phyloP scores from a whole-genome alignment of 2,797 vertebrate species.

The Thamnophis elegans region DNA sequence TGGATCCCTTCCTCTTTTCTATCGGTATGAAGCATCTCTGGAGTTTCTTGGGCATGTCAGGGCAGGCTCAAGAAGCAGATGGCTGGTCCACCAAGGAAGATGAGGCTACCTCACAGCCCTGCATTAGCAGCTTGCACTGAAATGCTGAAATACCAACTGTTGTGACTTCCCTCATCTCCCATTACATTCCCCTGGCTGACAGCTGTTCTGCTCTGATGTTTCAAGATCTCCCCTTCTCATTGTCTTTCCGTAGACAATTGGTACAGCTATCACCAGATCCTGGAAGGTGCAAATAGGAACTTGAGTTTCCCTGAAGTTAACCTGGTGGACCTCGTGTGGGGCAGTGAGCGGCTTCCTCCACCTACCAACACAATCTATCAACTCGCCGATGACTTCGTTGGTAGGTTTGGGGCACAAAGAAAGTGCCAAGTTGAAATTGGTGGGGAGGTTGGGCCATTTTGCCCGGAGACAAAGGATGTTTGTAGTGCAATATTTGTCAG shows the following conservation, averaged over 20 bases:
- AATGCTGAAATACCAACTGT: background rate
- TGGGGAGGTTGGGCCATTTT: background rate
- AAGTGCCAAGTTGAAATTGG: no score
- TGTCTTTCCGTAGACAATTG: conserved; percentile 73
- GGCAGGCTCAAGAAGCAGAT: background rate
- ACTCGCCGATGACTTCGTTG: conserved; percentile 78
- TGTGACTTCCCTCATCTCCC: background rate
- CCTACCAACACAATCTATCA: conserved; percentile 69
- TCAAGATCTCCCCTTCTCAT: background rate
- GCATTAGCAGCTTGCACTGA: background rate
- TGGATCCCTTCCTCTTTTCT: conserved; percentile 93
- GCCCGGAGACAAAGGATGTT: no score
- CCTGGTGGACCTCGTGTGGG: conserved; percentile 87
- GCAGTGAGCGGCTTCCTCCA: conserved; percentile 71
- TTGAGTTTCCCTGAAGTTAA: conserved; percentile 79
- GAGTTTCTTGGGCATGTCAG: no score
- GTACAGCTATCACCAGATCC: conserved; percentile 68
- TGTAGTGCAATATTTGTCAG: background rate
- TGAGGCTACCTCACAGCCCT: no score
- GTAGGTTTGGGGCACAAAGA: conserved; percentile 63
- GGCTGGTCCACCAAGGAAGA: background rate
- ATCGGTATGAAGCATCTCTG: conserved; percentile 73
- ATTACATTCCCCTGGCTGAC: fast-evolving
- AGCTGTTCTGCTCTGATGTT: background rate
- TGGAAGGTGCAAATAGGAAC: conserved; percentile 71